Conservation (phyloP, 1,140 invertebrate genomes). For the Micrasema minimum region DNA sequence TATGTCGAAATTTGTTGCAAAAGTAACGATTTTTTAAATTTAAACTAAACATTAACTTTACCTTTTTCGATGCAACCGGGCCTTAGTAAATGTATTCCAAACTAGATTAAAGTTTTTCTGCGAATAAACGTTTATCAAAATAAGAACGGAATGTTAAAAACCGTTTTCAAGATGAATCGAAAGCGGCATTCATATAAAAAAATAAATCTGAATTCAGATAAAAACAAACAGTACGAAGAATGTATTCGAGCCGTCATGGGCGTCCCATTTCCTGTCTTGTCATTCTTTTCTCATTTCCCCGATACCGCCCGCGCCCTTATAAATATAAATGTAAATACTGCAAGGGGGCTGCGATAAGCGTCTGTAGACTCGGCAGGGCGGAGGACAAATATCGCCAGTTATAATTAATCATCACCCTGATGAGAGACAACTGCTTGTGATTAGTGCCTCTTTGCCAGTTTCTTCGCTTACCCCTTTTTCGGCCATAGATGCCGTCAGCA, state of each 20-base stretch:
- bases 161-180: constrained; percentile 4
- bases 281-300: constrained; percentile 27
- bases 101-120: too few relatives aligned
- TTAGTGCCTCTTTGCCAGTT: constrained; percentile 32
- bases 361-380: constrained; percentile 6
- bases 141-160: too few relatives aligned
- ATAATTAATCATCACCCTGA: constrained; percentile 47
- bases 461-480: neutral
- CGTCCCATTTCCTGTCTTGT: constrained; percentile 25
- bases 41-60: too few relatives aligned
- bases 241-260: constrained; percentile 26
- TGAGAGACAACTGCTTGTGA: constrained; percentile 49
- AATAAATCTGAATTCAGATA: constrained; percentile 10
- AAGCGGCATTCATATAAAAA: constrained; percentile 12
- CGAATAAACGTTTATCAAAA: too few relatives aligned
- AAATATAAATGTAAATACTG: constrained; percentile 33
- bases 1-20: too few relatives aligned
- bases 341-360: constrained; percentile 13
- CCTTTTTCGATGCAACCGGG: too few relatives aligned
- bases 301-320: constrained; percentile 29
- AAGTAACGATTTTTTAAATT: too few relatives aligned
- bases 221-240: constrained; percentile 17
- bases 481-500: too few relatives aligned
- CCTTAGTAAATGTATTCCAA: too few relatives aligned
- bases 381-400: constrained; percentile 47